These are phyloP conservation scores for Acanthosoma haemorrhoidale DNA, from an alignment of 2,888 invertebrate species.

Conservation along the genomic window DNA sequence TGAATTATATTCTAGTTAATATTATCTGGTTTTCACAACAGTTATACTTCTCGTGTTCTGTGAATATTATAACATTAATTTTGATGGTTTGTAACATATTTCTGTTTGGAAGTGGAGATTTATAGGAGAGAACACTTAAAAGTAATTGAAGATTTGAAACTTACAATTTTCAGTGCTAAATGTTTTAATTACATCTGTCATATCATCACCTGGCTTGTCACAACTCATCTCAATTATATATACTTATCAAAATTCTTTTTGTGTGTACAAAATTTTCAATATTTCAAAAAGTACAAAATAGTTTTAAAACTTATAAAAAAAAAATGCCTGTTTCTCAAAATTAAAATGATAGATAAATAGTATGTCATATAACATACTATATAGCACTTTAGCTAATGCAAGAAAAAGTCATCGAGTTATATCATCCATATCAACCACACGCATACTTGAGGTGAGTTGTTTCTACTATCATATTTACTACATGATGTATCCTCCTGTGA, in stretches of 20 bases:
- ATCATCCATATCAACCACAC: background rate
- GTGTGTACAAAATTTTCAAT: background rate
- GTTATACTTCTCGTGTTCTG: too few relatives aligned
- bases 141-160: too few relatives aligned
- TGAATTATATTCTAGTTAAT: too few relatives aligned
- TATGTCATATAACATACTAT: background rate
- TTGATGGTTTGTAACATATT: too few relatives aligned
- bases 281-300: background rate
- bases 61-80: too few relatives aligned
- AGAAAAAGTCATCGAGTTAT: background rate
- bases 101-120: too few relatives aligned
- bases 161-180: too few relatives aligned
- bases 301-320: background rate
- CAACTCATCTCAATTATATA: background rate
- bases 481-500: too few relatives aligned
- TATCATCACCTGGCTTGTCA: constrained; percentile 2
- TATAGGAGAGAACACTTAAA: too few relatives aligned
- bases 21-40: too few relatives aligned
- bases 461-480: background rate
- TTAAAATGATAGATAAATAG: too few relatives aligned
- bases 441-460: background rate
- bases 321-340: too few relatives aligned
- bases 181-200: background rate
- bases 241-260: background rate
- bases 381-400: background rate